Base-by-base conservation (phyloP, 2,113 vertebrate species). In the Stictonetta naevosa region DNA sequence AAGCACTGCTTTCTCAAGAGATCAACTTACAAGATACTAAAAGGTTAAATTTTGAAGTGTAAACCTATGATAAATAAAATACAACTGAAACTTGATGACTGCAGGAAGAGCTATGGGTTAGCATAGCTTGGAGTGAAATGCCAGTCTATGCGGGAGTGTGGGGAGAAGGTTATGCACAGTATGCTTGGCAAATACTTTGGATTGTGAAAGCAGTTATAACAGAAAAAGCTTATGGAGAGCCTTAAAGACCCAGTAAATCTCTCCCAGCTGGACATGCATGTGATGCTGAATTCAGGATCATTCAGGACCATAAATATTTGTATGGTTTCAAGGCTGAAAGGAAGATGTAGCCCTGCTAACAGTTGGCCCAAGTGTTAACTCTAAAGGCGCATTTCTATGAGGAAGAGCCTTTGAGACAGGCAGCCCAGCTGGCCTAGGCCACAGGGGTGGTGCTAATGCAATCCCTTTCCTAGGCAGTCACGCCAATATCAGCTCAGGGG, bases 11-110 rank as follows among this genome's bases (percentile, higher is more conserved):
- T 31, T 68, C 64, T 63, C 53, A 40, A 52, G 62, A 53, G 48
- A 31, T 55, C 10, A 59, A 17, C 25, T 79, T 48, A 63, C 14
- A 63, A 62, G 44, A 6, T 52, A 28, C 38, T 20, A n/a, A 90
- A 79, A 73, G 44, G 91, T 95, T 90, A 90, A 84, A 79, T 85
- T 75, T 85, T 87, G n/a, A 82, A 92, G 75, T 67, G 42, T 83
- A 92, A 88, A 44, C 59, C 40, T 60, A 40, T 69, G 59, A 77
- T 92, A 88, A 92, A 92, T 92, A 83, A 93, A 95, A 93, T 69
- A 93, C 58, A 52, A 62, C 63, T 60, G 67, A 83, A 38, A 73
- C 67, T 46, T 79, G 44, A 20, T 75, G 71, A 69, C 19, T 56
- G 86, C 83, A 66, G 86, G 83, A 88, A 76, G 72, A 80, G 38